A percentile compares a stretch with the other conserved stretches of the same genome.
Conservation (phyloP, 2,113 vertebrate genomes). For the Colius striatus region DNA sequence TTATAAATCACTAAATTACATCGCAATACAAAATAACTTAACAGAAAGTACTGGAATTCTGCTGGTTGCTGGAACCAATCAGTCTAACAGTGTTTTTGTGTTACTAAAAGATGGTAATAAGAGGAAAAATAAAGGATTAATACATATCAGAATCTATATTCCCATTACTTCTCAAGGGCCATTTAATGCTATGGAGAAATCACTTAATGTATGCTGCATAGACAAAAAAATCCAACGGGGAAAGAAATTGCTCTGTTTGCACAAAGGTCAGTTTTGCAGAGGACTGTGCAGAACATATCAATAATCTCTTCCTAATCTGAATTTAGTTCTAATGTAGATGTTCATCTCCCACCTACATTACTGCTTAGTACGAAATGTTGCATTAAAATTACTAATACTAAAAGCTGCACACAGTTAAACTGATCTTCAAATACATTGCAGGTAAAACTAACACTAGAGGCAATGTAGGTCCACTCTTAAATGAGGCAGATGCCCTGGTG, state of each 20-base stretch:
- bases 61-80: not conserved
- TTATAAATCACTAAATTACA: slow-evolving; percentile 29
- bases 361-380: not conserved
- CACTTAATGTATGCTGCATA: not conserved
- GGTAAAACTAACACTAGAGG: no score
- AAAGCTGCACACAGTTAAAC: not conserved
- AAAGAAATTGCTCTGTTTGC: not conserved
- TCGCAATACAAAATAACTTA: not conserved
- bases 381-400: not conserved
- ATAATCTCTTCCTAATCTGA: not conserved
- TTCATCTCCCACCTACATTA: not conserved
- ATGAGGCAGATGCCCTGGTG: no score
- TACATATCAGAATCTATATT: not conserved
- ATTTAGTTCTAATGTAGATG: not conserved
- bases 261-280: not conserved
- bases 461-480: no score
- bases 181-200: not conserved
- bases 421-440: no score
- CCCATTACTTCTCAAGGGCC: not conserved
- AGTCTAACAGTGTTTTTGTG: not conserved
- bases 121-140: not conserved
- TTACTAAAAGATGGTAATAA: not conserved
- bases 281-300: not conserved
- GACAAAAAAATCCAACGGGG: not conserved
- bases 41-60: not conserved